Base-by-base conservation (phyloP, 1,140 invertebrate genomes). In the Triops longicaudatus region DNA sequence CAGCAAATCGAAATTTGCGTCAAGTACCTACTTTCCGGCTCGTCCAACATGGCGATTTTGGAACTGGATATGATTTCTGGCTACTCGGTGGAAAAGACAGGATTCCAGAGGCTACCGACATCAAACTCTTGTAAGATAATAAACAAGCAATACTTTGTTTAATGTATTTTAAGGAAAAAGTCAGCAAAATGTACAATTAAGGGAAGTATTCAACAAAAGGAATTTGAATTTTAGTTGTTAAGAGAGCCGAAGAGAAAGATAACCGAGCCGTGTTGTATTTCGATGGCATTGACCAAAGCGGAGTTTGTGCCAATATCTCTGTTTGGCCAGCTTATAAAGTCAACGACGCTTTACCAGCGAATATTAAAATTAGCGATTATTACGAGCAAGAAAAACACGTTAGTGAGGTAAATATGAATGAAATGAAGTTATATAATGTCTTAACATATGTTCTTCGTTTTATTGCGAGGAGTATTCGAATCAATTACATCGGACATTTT, bases 341-440 rank as follows among this genome's bases (percentile, higher is more conserved):
- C 7, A 83, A 85, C 17, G 81, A 85, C 73, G 87, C 89, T 1
- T 87, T 88, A 80, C 87, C 90, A 0, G 90, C 88, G 0, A 86
- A 88, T 75, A 86, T 89, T 17, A 86, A 86, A 78, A 84, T 92
- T 3, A 88, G 89, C 77, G 91, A 93, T 82, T 93, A 93, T 79
- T 93, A 93, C 81, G 83, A 85, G 63, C 86, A 88, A n/a, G 84
- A 87, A 26, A 17, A 63, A 5, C 17, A 17, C 11, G 22, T 63
- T 63, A 63, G 50, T 22, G 17, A 63, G 22, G 50, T 63, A 63
- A 63, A 1, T 4, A 37, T 37, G 2, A 37, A 37, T 37, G 7
- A 2, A 4, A 37, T 37, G 2, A 37, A n/a, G n/a, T 37, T 37
- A 7, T 37, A 2, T 37, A 37, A 7, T 37, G 31, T 37, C 7